phyloP scores from a whole-genome alignment of 2,797 vertebrate genomes.

The Antennarius maculatus region DNA sequence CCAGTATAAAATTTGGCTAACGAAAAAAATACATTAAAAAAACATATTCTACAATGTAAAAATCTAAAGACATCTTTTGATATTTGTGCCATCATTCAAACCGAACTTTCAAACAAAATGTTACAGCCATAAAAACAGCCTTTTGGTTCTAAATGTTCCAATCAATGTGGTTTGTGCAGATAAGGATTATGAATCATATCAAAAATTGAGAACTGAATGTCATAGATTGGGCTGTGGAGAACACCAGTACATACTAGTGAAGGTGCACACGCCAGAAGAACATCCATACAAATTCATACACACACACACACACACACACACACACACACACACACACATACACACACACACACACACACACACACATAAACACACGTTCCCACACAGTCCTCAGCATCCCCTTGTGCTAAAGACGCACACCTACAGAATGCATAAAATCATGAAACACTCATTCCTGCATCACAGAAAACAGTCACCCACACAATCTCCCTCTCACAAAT shows the following conservation, averaged over 20 bases:
- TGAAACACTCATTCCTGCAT: constrained; percentile 35
- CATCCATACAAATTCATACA: constrained; percentile 17
- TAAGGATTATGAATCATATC: not conserved
- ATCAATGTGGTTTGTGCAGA: not conserved
- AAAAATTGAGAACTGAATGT: not conserved
- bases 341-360: constrained; percentile 26
- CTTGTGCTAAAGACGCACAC: constrained; percentile 28
- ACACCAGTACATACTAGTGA: constrained; percentile 10
- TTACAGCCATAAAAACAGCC: not conserved
- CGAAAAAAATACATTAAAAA: not conserved
- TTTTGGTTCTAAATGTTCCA: not conserved
- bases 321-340: not conserved
- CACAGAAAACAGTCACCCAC: constrained; percentile 39
- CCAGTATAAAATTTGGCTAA: not conserved
- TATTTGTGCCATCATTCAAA: not conserved
- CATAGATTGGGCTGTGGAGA: constrained; percentile 18
- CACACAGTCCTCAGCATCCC: constrained; percentile 21
- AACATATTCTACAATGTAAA: not conserved
- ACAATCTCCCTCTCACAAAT: constrained; percentile 3
- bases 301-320: constrained; percentile 26
- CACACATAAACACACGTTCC: not conserved
- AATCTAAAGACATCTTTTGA: not conserved
- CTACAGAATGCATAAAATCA: constrained; percentile 54
- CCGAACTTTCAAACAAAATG: not conserved
- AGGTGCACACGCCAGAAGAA: constrained; percentile 21